Conservation (phyloP, 2,113 vertebrate species). For the Sisor rabdophorus region DNA sequence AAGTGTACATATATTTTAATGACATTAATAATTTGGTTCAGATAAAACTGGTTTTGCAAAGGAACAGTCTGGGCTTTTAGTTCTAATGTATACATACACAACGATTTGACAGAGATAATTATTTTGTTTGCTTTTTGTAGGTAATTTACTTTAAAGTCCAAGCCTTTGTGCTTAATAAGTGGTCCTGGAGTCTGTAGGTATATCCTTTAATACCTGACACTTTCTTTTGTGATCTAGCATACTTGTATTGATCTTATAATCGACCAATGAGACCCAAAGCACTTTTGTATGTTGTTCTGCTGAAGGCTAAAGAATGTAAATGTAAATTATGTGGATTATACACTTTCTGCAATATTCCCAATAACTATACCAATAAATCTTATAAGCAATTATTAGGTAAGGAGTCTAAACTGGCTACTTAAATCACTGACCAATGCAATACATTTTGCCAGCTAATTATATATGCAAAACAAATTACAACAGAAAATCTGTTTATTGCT, state of each 20-base stretch:
- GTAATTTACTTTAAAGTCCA: not conserved
- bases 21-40: not conserved
- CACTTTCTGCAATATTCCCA: not conserved
- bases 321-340: not conserved
- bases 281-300: too few relatives aligned
- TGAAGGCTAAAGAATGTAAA: too few relatives aligned
- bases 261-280: too few relatives aligned
- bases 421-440: not conserved
- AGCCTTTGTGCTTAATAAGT: too few relatives aligned
- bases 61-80: not conserved
- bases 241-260: too few relatives aligned
- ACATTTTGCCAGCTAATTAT: not conserved
- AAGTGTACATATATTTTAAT: not conserved
- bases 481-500: not conserved
- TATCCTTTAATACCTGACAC: too few relatives aligned
- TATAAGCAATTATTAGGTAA: not conserved
- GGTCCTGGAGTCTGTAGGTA: too few relatives aligned
- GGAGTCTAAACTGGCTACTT: not conserved
- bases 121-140: not conserved
- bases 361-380: not conserved
- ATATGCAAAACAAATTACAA: not conserved
- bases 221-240: too few relatives aligned
- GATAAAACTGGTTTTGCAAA: not conserved
- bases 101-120: not conserved
- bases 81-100: not conserved